Evolutionary conservation across 1,140 invertebrate genomes (phyloP).

Genomic region (Streblospio benedicti): DNA sequence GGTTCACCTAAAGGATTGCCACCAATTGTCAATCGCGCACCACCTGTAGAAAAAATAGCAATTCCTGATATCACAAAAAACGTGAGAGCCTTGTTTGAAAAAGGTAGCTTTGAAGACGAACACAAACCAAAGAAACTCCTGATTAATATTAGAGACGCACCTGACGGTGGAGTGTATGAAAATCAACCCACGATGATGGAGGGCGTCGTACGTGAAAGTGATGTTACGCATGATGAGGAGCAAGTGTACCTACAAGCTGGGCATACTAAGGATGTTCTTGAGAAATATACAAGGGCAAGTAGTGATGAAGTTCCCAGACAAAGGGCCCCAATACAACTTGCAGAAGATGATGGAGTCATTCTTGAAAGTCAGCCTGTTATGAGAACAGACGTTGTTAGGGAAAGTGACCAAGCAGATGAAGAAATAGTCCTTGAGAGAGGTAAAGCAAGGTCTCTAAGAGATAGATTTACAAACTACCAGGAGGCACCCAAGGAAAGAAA

Average conservation of each 20-base stretch:
- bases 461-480: not conserved
- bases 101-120: constrained; percentile 10
- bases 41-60: constrained; percentile 14
- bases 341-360: constrained; percentile 6
- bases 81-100: constrained; percentile 13
- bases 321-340: not conserved
- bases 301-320: constrained; percentile 2
- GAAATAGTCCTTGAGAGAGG: constrained; percentile 2
- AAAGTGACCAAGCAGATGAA: not conserved
- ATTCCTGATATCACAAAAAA: constrained; percentile 14
- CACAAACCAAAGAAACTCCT: constrained; percentile 10
- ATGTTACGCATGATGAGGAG: constrained; percentile 11
- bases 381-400: constrained; percentile 11
- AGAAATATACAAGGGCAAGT: constrained; percentile 13
- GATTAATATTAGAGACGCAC: constrained; percentile 1
- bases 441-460: not conserved
- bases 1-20: too few species aligned
- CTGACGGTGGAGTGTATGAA: constrained; percentile 10
- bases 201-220: constrained; percentile 12
- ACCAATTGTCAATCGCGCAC: too few species aligned
- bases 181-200: constrained; percentile 8
- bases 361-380: constrained; percentile 11
- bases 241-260: constrained; percentile 3
- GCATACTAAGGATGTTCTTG: constrained; percentile 5
- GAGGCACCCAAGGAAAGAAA: not conserved